Percentiles rank a stretch among this genome's conserved stretches.
Conservation (phyloP, 2,113 vertebrate genomes). For the Sorex araneus region DNA sequence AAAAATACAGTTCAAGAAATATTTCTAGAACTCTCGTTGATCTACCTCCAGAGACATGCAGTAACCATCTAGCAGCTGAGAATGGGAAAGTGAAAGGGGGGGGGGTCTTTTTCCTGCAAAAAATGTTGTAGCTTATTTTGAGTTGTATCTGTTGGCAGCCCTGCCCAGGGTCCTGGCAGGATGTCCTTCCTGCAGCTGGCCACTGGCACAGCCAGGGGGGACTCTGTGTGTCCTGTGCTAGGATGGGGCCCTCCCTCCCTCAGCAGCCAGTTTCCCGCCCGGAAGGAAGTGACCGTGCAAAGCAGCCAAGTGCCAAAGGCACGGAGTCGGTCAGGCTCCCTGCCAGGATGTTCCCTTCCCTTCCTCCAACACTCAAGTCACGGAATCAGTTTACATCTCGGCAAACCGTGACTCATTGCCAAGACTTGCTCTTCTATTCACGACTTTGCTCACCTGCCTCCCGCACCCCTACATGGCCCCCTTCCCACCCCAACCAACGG, state of each 20-base stretch:
- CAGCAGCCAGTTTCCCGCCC: not conserved
- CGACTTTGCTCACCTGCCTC: not conserved
- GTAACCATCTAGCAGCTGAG: not conserved
- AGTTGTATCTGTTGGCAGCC: not conserved
- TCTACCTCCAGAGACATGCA: not conserved
- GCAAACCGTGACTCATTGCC: not conserved
- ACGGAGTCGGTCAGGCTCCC: not conserved
- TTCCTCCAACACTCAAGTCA: slow-evolving; percentile 3
- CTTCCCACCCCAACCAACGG: not conserved
- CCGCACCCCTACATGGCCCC: not conserved
- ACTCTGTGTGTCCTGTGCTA: not conserved
- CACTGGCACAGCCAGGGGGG: too few species aligned
- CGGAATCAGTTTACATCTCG: not conserved
- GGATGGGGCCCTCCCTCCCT: not conserved
- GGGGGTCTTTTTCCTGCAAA: not conserved
- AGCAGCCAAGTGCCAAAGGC: too few species aligned
- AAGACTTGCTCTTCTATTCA: not conserved
- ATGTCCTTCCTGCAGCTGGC: too few species aligned
- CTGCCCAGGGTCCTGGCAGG: too few species aligned
- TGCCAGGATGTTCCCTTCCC: not conserved
- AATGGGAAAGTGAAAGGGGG: not conserved
- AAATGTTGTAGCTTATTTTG: not conserved
- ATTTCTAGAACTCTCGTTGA: not conserved
- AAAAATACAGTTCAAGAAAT: not conserved
- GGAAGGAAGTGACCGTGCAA: slow-evolving; percentile 33